These are phyloP conservation scores for Corythoichthys intestinalis DNA, from an alignment of 2,113 vertebrate genomes.

Conservation along the genomic window DNA sequence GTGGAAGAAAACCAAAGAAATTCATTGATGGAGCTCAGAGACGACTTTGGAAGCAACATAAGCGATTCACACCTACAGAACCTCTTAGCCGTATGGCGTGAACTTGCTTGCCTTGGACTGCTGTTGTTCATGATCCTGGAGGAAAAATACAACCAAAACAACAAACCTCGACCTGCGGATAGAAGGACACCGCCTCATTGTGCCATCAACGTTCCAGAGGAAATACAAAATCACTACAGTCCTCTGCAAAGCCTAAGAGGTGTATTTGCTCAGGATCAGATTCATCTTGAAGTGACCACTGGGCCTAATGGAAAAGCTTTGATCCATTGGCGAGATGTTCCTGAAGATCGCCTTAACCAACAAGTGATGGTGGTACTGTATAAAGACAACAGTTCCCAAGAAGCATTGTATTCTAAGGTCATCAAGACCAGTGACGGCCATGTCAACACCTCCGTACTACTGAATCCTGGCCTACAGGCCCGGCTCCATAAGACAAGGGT, in stretches of 20 bases:
- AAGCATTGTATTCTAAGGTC: neutral
- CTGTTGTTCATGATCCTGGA: constrained; percentile 48
- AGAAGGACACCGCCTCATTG: constrained; percentile 5
- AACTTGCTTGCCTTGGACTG: constrained; percentile 49
- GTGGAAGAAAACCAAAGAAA: neutral
- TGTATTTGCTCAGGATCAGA: neutral
- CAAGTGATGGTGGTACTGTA: constrained; percentile 26
- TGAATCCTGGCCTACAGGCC: constrained; percentile 43
- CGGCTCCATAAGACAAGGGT: constrained; percentile 29
- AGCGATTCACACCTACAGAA: constrained; percentile 2
- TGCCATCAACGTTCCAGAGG: constrained; percentile 12
- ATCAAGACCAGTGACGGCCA: neutral
- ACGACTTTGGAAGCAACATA: constrained; percentile 22
- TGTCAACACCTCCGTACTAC: constrained; percentile 31
- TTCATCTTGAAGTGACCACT: constrained; percentile 26
- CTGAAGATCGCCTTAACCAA: neutral
- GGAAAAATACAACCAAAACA: constrained; percentile 20
- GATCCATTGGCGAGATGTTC: constrained; percentile 32
- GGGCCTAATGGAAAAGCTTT: constrained; percentile 29
- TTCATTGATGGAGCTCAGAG: constrained; percentile 24
- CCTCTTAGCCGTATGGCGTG: constrained; percentile 36
- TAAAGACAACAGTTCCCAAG: neutral
- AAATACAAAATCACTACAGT: neutral
- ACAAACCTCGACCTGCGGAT: neutral
- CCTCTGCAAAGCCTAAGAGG: neutral